Base-by-base conservation (phyloP, 2,888 invertebrate species). In the Epinotia brunnichana region DNA sequence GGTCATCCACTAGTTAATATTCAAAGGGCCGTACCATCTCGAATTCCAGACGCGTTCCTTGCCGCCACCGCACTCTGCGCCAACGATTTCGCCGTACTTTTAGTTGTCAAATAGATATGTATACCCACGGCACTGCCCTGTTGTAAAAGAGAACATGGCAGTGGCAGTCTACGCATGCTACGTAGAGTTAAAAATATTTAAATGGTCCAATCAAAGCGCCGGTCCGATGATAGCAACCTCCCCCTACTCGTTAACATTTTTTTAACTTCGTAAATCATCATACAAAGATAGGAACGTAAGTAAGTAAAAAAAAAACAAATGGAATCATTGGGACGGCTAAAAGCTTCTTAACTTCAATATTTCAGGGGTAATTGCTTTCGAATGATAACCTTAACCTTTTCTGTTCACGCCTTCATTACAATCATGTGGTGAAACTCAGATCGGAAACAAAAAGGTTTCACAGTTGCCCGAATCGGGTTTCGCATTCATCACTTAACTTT, bases 1-100 rank as follows among this genome's bases (percentile, higher is more conserved):
- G 90, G 88, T 90, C 91, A 88, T 88, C 88, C 85, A 85, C 85
- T 90, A 88, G 88, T 92, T 92, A 92, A 91, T 91, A 92, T 92
- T 92, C 91, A 92, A 88, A 90, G 89, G 89, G 88, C 87, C 87
- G 83, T 84, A 85, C 86, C 86, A 90, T 92, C 89, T 87, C 81
- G 84, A 85, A 92, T 91, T 90, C 92, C 84, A 83, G 79, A 78
- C 88, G 88, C 88, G 90, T 90, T 83, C 85, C 80, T 80, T 83
- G 85, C 83, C 84, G 83, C 81, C 78, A 78, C 79, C 78, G 62
- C 44, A 62, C 69, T 75, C 79, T 75, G 76, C 54, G n/a, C 41
- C 41, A 81, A 80, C 81, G 84, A 84, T 78, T 82, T 82, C 82
- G 81, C 80, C 80, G 83, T 81, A 82, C 83, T 84, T 86, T 86